Evolutionary conservation across 2,888 invertebrate species (phyloP).

Genomic region (Cerastoderma edule): DNA sequence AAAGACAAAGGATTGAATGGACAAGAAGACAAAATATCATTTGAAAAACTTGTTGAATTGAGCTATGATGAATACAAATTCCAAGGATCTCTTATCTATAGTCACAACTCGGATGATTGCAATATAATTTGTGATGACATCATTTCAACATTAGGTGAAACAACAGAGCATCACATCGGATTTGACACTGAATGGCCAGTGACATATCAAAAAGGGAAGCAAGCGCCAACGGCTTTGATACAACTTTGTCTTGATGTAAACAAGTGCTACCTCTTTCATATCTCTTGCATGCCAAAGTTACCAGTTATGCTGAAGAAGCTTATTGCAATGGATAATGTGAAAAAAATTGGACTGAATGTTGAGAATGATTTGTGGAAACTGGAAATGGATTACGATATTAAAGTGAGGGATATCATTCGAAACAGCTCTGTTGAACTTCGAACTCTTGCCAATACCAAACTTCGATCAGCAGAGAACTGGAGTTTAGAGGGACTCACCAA

Average conservation of each 20-base stretch:
- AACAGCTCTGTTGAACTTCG: conserved; percentile 67
- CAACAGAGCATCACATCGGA: conserved; percentile 58
- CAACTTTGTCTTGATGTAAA: conserved; percentile 69
- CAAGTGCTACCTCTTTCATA: conserved; percentile 75
- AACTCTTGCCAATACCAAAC: conserved; percentile 68
- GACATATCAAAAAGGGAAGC: conserved; percentile 65
- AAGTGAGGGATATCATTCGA: conserved; percentile 63
- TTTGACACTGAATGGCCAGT: conserved; percentile 80
- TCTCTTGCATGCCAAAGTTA: conserved; percentile 69
- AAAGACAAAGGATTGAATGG: neutral
- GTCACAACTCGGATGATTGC: conserved; percentile 69
- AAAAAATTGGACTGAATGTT: conserved; percentile 74
- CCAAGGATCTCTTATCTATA: conserved; percentile 68
- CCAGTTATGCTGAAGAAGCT: conserved; percentile 66
- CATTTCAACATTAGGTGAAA: conserved; percentile 31
- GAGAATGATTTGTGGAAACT: conserved; percentile 77
- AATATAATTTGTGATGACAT: conserved; percentile 74
- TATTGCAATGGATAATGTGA: conserved; percentile 60
- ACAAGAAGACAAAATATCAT: conserved; percentile 19
- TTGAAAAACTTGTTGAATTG: conserved; percentile 56
- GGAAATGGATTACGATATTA: conserved; percentile 72
- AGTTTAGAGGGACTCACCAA: conserved; percentile 73
- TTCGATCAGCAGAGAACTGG: conserved; percentile 74
- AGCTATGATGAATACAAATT: conserved; percentile 66
- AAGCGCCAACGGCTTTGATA: conserved; percentile 71